Evolutionary conservation across 2,888 invertebrate genomes (phyloP), one percentile per base, ranked within the genome.

Genomic region (Plebejus argus): DNA sequence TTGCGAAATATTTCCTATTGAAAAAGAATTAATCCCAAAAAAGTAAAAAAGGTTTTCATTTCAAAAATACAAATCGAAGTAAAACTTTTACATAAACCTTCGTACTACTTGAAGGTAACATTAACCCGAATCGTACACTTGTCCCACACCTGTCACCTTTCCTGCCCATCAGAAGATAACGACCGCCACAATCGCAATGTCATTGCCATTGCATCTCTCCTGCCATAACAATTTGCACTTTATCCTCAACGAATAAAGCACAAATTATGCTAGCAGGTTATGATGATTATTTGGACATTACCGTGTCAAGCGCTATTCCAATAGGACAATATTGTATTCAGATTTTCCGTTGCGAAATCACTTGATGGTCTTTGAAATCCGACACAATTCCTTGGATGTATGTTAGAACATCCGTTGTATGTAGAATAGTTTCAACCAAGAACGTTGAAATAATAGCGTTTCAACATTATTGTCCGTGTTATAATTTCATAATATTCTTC

Each of bases 281-380:
- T 39, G 10, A 39, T 39, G 10, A 39, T 39, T 39, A 71, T 35
- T 39, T 49, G 23, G 49, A 74, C 49, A 78, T 74, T 53, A 74
- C 28, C 18, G 49, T 49, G 74, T 74, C 74, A 53, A 74, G 74
- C 23, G 74, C 39, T 10, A 23, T 6, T 23, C 23, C 20, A 45
- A n/a, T 45, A 45, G 39, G 45, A 28, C 15, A 20, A 8, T 45
- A 72, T 74, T 74, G 74, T 74, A 74, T 74, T 74, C 53, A 74
- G 74, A 74, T 53, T 72, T 72, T 53, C 74, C 49, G 7, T 74
- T 74, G 7, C 23, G 74, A 74, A 74, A 74, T 45, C 35, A 39
- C 28, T 70, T 35, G 58, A 58, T 58, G 28, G 53, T 70, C 20
- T 71, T 71, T 71, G 71, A 71, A 49, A 28, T 74, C 72, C 23